Base-by-base conservation (phyloP, 2,113 vertebrate genomes). In the Thamnaconus septentrionalis region DNA sequence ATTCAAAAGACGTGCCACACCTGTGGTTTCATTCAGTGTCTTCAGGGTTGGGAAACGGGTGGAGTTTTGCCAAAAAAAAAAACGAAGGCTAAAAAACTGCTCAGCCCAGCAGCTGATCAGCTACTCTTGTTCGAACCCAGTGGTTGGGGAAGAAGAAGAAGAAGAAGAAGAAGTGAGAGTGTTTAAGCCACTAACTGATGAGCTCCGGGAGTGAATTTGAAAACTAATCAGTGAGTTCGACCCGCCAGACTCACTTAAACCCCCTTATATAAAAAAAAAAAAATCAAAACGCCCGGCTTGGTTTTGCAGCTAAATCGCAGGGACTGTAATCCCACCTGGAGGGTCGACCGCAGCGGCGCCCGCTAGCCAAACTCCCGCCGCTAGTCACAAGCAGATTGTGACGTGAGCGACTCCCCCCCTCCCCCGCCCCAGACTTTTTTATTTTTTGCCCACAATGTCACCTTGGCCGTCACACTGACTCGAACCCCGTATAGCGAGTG, bases 381-480 rank as follows among this genome's bases (percentile, higher is more conserved):
- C 18, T 31, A 31, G 18, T 31, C 18, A 31, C 18, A 31, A 31
- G 18, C 18, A 31, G 18, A 31, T 31, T 31, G 18, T 31, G 18
- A 31, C 18, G 18, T 31, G 18, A 31, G 69, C 3, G 8, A 64
- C 41, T 69, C 42, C 39, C 56, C 45, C 67, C 56, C 54, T 66
- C 54, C 66, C 58, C 61, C 53, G 4, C 47, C 57, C 49, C 80
- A n/a, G n/a, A n/a, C n/a, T n/a, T n/a, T n/a, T n/a, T n/a, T n/a
- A n/a, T n/a, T n/a, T n/a, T 70, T 41, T 40, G 55, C 47, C 66
- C 56, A 53, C 81, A 81, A 76, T 64, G 87, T 89, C 87, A 83
- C 85, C 83, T 83, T 83, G 66, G 53, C 60, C 49, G 57, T 68
- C 61, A 42, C 69, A 39, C 54, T 0, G 52, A 42, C 65, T 71